These are phyloP conservation scores for Atta colombica DNA, from an alignment of 1,140 invertebrate genomes.

Conservation along the genomic window DNA sequence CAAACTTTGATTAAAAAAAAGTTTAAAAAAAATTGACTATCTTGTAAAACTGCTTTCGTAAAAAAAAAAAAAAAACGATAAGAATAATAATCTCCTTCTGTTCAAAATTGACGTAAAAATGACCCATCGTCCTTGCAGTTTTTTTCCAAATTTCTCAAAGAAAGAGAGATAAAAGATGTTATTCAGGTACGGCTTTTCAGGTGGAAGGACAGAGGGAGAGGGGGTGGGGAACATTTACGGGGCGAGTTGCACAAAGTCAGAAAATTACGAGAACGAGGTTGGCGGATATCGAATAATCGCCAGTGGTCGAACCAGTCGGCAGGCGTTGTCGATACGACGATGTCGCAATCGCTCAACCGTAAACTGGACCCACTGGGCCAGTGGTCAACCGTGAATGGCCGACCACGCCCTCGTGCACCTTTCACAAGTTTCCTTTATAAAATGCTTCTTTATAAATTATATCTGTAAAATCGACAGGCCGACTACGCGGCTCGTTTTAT, in stretches of 20 bases:
- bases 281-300: conserved; percentile 68
- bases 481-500: not conserved
- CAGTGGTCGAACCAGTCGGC: conserved; percentile 61
- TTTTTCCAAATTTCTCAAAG: not conserved
- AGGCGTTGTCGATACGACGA: conserved; percentile 50
- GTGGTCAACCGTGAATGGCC: conserved; percentile 71
- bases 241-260: conserved; percentile 54
- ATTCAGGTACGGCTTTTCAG: not conserved
- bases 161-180: not conserved
- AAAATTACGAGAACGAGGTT: conserved; percentile 61
- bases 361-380: conserved; percentile 65
- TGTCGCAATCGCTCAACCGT: conserved; percentile 67
- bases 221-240: not conserved
- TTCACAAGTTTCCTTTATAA: conserved; percentile 69
- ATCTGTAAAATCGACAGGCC: not conserved
- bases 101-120: not conserved
- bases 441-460: conserved; percentile 46
- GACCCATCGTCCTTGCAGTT: not conserved
- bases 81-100: not conserved
- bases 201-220: not conserved
- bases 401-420: conserved; percentile 62
- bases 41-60: no score
- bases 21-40: no score
- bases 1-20: no score
- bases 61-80: not conserved